These are phyloP conservation scores for Sarcophaga carnaria DNA, from an alignment of 2,888 invertebrate genomes.

Conservation along the genomic window DNA sequence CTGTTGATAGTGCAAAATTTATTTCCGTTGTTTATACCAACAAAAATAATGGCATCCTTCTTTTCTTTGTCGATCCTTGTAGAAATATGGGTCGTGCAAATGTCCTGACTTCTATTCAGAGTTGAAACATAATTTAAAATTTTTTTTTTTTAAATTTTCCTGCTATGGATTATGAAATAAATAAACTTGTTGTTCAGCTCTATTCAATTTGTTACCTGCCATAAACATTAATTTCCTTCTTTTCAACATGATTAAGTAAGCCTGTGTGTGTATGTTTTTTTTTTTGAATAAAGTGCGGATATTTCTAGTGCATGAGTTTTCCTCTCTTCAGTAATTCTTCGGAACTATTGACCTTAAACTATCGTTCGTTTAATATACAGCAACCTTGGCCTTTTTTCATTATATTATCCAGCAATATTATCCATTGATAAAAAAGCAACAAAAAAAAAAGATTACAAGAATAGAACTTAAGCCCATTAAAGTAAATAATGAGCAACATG, in stretches of 20 bases:
- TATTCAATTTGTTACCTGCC: neutral
- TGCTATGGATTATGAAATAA: neutral
- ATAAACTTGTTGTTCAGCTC: neutral
- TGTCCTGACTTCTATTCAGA: too few relatives aligned
- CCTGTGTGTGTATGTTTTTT: neutral
- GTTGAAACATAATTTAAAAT: neutral
- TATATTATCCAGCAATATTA: slow-evolving; percentile 34
- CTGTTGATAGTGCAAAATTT: too few relatives aligned
- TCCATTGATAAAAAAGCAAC: slow-evolving; percentile 42
- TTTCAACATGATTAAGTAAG: neutral
- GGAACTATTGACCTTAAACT: slow-evolving; percentile 62
- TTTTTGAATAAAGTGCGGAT: neutral
- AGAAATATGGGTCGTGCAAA: too few relatives aligned
- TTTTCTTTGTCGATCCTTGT: too few relatives aligned
- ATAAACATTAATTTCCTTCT: neutral
- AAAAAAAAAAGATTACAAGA: neutral
- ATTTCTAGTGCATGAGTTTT: slow-evolving; percentile 15
- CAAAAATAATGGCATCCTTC: too few relatives aligned
- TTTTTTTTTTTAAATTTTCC: neutral
- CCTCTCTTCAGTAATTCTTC: slow-evolving; percentile 26
- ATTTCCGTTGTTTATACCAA: too few relatives aligned
- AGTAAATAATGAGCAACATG: slow-evolving; percentile 50
- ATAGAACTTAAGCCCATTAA: slow-evolving; percentile 17
- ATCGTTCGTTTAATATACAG: neutral
- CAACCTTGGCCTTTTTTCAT: slow-evolving; percentile 65